Percentiles rank a stretch among this genome's conserved stretches.
These are phyloP conservation scores for Acipenser transmontanus DNA, from an alignment of 2,797 vertebrate species.

Conservation along the genomic window DNA sequence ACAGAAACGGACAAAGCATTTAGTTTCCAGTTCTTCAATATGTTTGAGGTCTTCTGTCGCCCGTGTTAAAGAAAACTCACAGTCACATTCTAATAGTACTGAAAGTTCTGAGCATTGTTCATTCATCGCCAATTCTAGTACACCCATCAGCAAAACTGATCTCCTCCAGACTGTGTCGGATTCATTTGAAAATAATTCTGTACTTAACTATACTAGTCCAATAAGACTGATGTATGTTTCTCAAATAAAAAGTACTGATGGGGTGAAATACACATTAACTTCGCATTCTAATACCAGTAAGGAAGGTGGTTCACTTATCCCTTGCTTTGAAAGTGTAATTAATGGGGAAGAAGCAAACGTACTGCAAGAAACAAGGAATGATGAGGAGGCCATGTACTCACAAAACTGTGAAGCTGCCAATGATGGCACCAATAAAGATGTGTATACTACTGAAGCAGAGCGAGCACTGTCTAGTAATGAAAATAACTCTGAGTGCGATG, in stretches of 20 bases:
- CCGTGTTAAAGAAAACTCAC: conserved; percentile 11
- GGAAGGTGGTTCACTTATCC: conserved; percentile 61
- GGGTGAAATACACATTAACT: conserved; percentile 84
- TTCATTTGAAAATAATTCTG: conserved; percentile 4
- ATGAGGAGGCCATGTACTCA: conserved; percentile 28
- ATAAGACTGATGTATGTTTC: conserved; percentile 96
- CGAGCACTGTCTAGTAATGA: conserved; percentile 21
- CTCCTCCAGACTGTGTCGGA: conserved; percentile 22
- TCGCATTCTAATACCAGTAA: conserved; percentile 56
- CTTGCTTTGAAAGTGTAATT: conserved; percentile 23
- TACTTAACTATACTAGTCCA: conserved; percentile 75
- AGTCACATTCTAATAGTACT: conserved; percentile 13
- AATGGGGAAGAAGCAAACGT: conserved; percentile 30
- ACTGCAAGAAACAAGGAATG: conserved; percentile 30
- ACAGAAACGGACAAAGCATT: conserved; percentile 24
- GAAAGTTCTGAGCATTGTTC: background rate
- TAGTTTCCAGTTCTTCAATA: conserved; percentile 20
- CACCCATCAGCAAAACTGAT: conserved; percentile 10
- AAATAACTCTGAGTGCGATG: conserved; percentile 25
- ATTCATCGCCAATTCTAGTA: background rate
- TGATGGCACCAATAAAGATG: conserved; percentile 35
- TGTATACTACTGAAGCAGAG: conserved; percentile 27
- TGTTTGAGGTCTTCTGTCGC: conserved; percentile 13
- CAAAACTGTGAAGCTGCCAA: conserved; percentile 39
- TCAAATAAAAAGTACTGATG: conserved; percentile 71